Evolutionary conservation across 2,113 vertebrate genomes (phyloP).

Genomic region (Charina bottae): DNA sequence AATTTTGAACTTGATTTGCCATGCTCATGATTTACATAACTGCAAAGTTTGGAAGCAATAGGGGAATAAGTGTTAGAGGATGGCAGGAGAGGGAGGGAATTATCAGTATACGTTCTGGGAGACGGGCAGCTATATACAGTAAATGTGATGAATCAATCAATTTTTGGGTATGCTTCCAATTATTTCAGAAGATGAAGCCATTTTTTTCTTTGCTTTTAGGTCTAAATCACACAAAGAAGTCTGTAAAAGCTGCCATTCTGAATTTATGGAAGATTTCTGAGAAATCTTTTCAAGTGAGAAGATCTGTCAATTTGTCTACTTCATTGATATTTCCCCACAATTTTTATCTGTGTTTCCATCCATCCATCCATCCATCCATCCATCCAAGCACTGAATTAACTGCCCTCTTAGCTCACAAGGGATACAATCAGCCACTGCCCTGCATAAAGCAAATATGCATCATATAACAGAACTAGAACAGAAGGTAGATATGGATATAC

Average conservation of each 20-base stretch:
- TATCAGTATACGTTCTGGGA: background rate
- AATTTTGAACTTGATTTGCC: conserved; percentile 22
- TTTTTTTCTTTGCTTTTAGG: background rate
- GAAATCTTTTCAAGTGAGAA: background rate
- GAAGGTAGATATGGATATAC: no score
- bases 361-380: background rate
- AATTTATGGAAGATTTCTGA: background rate
- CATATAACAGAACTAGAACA: background rate
- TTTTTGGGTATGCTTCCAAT: background rate
- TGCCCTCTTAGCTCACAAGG: background rate
- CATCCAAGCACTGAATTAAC: background rate
- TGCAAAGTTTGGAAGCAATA: conserved; percentile 12
- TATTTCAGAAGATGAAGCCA: background rate
- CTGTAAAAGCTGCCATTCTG: background rate
- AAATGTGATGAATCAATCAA: background rate
- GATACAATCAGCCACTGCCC: background rate
- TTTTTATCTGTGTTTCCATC: background rate
- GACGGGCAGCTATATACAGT: background rate
- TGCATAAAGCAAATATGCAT: background rate
- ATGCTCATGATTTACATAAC: conserved; percentile 27
- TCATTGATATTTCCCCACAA: no score
- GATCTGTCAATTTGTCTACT: background rate
- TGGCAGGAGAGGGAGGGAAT: background rate
- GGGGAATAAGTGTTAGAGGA: conserved; percentile 7
- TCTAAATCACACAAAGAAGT: background rate